Evolutionary conservation across 2,113 vertebrate genomes (phyloP), one percentile per base, ranked within the genome.

Genomic region (Sprattus sprattus): DNA sequence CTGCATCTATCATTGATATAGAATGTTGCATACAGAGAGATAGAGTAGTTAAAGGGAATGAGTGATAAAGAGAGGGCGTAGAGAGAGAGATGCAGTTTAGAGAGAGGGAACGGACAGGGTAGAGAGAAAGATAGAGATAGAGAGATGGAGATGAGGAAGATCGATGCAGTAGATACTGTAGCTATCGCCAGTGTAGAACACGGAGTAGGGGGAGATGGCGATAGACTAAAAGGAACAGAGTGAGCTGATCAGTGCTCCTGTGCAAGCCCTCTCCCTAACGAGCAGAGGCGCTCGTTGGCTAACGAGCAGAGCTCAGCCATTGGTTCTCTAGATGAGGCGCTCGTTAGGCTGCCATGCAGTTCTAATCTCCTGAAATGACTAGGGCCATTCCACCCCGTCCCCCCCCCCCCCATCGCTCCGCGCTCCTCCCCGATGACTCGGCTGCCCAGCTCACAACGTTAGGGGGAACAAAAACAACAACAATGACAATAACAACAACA

Each of bases 261-360:
- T 78, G 71, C 71, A 2, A 2, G 71, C 71, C 71, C 28, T 10
- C 71, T 39, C 25, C 13, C 71, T 78, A 32, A 39, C 11, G 25
- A 39, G 28, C n/a, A 67, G 64, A 1, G 64, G 25, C 71, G 10
- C 71, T 78, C 71, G 71, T 78, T 78, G 39, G 71, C 71, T 78
- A 84, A 84, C 54, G 83, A 84, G 57, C 39, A 84, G 57, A 3
- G 83, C 57, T 60, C 57, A 67, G 57, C 44, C 44, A 84, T 84
- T 78, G 71, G 71, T 46, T 22, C n/a, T 18, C 64, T 10, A 81
- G 39, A 78, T 81, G 78, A 15, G 45, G 71, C n/a, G 52, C 46
- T 81, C 49, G 67, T 84, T 78, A 81, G 86, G 16, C 71, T 78
- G 64, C 75, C 47, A 45, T 39, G 32, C 80, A 45, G 83, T 54